phyloP scores from a whole-genome alignment of 2,113 vertebrate species.

The Pipa parva region DNA sequence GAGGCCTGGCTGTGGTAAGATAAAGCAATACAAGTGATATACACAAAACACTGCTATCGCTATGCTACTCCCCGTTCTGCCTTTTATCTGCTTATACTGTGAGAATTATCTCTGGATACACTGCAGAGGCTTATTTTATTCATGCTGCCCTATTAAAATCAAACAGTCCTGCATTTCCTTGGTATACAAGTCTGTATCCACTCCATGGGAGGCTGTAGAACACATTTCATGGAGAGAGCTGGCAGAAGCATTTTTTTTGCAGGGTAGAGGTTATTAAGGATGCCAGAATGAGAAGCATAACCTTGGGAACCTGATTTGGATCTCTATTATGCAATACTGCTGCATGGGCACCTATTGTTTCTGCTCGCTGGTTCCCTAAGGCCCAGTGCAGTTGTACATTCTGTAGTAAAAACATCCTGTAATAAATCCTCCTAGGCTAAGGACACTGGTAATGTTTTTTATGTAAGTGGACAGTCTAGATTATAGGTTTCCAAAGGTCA shows the following conservation, averaged over 20 bases:
- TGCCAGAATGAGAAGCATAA: no score
- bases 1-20: slow-evolving; percentile 36
- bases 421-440: no score
- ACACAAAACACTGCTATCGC: slow-evolving; percentile 38
- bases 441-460: no score
- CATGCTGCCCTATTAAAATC: slow-evolving; percentile 27
- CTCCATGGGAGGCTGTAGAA: slow-evolving; percentile 23
- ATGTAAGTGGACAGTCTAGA: no score
- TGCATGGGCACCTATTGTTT: no score
- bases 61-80: slow-evolving; percentile 36
- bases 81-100: slow-evolving; percentile 40
- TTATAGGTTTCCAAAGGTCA: no score
- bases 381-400: no score
- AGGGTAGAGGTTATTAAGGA: no score
- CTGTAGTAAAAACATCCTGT: no score
- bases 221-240: background rate
- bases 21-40: slow-evolving; percentile 40
- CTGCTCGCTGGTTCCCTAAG: no score
- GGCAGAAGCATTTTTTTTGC: background rate
- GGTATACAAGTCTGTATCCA: background rate
- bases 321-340: no score
- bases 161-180: slow-evolving; percentile 13
- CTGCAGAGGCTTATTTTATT: slow-evolving; percentile 36
- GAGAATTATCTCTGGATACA: slow-evolving; percentile 41
- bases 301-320: no score